Conservation (phyloP, 1,140 invertebrate species). For the Platyura marginata region DNA sequence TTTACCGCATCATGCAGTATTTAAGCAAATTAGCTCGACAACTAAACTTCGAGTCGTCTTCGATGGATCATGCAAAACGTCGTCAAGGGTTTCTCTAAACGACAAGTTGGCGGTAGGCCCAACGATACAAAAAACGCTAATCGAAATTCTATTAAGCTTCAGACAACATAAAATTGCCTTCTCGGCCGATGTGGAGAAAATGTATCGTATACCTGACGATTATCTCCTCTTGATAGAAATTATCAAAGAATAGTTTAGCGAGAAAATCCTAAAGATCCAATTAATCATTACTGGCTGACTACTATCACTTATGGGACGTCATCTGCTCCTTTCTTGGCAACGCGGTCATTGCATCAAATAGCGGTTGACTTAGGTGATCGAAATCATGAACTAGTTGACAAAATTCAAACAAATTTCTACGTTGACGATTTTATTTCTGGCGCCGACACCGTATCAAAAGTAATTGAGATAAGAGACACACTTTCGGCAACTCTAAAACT, state of each 20-base stretch:
- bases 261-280: no score
- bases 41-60: neutral
- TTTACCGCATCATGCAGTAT: neutral
- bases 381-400: conserved; percentile 9
- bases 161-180: neutral
- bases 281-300: no score
- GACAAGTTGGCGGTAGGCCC: neutral
- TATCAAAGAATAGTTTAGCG: no score
- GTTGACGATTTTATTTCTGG: conserved; percentile 27
- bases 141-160: neutral
- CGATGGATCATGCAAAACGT: neutral
- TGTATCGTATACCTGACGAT: no score
- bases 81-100: neutral
- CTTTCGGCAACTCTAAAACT: no score
- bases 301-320: conserved; percentile 15
- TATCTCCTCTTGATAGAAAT: no score
- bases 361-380: conserved; percentile 10
- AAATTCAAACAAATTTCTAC: conserved; percentile 23
- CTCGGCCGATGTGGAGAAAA: neutral
- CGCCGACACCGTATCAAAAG: conserved; percentile 7
- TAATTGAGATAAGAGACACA: neutral
- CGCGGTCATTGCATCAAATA: conserved; percentile 13
- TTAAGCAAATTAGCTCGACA: neutral
- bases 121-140: neutral
- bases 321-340: conserved; percentile 18